Conservation (phyloP, 2,113 vertebrate species). For the rabbit (Oryctolagus cuniculus) region mOryCun1.1 NC_091440.1:103971501-103972000, state of each 20-base stretch:
- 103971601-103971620: no score
- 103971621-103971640: no score
- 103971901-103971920: no score
- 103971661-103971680: no score
- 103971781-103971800: background rate
- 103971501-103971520: background rate
- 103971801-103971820: no score
- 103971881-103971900: background rate
- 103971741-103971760: background rate
- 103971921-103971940: background rate
- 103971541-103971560: no score
- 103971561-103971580: no score
- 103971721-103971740: background rate
- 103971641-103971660: no score
- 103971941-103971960: background rate
- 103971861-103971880: background rate
- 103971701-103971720: accelerated
- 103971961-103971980: background rate
- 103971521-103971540: no score
- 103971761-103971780: background rate
- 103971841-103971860: background rate
- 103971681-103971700: background rate
- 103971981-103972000: background rate
- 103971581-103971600: no score
- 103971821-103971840: background rate